phyloP scores from a whole-genome alignment of 64 coral and sea anemone genomes.

The Anthopleura sola region DNA sequence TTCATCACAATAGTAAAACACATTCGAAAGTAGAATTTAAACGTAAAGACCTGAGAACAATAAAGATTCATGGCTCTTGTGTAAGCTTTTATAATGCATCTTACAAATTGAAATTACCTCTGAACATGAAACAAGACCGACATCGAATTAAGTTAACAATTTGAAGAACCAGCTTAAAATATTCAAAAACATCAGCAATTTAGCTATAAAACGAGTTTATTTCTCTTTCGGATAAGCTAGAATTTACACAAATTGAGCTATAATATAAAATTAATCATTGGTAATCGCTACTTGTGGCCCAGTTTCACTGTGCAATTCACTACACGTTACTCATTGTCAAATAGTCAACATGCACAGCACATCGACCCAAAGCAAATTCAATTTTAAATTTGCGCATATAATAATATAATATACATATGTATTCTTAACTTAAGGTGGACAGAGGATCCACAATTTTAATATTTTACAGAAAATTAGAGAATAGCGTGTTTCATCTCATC shows the following conservation, averaged over 20 bases:
- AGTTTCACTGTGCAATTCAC: neutral
- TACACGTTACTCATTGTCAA: neutral
- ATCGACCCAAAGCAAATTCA: neutral
- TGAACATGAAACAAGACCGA: neutral
- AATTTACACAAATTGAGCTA: neutral
- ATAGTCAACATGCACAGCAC: neutral
- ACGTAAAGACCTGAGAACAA: neutral
- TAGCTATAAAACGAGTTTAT: neutral
- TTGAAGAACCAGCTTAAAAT: neutral
- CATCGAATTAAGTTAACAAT: neutral
- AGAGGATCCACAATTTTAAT: neutral
- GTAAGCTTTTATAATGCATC: neutral
- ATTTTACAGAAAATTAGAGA: neutral
- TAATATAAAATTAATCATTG: neutral
- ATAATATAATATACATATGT: neutral
- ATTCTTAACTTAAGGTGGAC: neutral
- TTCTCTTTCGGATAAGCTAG: neutral
- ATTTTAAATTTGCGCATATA: neutral
- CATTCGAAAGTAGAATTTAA: neutral
- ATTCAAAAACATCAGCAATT: neutral
- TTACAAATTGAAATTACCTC: neutral
- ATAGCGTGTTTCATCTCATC: neutral
- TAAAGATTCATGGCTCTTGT: neutral
- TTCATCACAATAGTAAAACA: conserved; percentile 11
- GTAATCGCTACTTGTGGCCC: neutral